phyloP scores from a whole-genome alignment of 2,797 vertebrate species.

The Aeoliscus strigatus region DNA sequence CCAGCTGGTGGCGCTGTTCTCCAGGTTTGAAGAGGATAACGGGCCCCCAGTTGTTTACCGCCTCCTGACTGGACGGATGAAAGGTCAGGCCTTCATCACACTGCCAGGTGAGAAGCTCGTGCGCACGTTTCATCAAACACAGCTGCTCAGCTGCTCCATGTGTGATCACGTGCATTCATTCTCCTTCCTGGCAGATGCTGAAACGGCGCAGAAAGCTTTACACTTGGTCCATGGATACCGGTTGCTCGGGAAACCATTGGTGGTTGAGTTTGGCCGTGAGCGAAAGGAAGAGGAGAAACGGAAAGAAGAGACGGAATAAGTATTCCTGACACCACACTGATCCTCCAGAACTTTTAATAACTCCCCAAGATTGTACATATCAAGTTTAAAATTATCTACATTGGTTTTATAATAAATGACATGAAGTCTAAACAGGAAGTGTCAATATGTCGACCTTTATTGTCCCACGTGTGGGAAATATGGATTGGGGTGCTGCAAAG shows the following conservation, averaged over 20 bases:
- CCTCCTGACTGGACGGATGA: constrained; percentile 86
- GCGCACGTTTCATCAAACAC: neutral
- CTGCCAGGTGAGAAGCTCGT: constrained; percentile 73
- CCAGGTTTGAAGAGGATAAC: constrained; percentile 80
- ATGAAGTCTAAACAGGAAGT: neutral
- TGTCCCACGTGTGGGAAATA: too few species aligned
- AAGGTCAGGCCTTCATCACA: constrained; percentile 90
- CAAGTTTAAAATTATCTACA: neutral
- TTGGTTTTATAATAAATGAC: too few species aligned
- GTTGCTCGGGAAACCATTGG: constrained; percentile 83
- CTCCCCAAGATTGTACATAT: too few species aligned
- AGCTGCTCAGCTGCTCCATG: neutral
- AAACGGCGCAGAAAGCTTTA: constrained; percentile 76
- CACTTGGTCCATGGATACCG: constrained; percentile 82
- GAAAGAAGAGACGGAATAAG: constrained; percentile 9
- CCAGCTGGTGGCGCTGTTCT: constrained; percentile 88
- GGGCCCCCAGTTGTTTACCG: constrained; percentile 76
- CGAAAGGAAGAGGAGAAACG: constrained; percentile 62
- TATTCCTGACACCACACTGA: neutral
- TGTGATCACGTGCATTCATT: constrained; percentile 3
- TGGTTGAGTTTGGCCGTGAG: constrained; percentile 85
- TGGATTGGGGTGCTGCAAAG: too few species aligned
- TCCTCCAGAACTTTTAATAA: neutral
- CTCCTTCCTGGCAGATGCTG: constrained; percentile 72
- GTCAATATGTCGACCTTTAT: neutral